phyloP scores from a whole-genome alignment of 1,140 invertebrate genomes.

The Sitophilus oryzae region DNA sequence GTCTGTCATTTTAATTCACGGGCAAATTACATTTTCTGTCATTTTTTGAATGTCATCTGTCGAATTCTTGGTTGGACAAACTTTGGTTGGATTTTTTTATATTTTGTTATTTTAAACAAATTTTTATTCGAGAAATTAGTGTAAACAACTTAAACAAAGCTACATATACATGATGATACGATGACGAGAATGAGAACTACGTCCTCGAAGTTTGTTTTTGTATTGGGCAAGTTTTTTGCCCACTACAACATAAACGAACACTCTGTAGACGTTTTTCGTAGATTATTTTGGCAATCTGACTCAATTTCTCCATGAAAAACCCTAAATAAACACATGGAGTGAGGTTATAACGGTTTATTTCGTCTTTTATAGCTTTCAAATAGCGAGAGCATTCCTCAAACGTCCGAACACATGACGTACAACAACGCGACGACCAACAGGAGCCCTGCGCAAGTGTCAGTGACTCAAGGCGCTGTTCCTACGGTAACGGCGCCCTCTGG shows the following conservation, averaged over 20 bases:
- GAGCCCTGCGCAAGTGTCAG: conserved; percentile 23
- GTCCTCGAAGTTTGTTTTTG: not conserved
- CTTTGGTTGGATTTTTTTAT: too few species aligned
- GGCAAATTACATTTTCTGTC: too few species aligned
- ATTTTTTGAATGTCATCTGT: too few species aligned
- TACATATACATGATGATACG: conserved; percentile 1
- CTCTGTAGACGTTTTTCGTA: not conserved
- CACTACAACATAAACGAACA: not conserved
- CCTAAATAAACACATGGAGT: too few species aligned
- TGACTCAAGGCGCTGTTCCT: conserved; percentile 22
- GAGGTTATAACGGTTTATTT: too few species aligned
- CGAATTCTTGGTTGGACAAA: too few species aligned
- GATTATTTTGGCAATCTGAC: conserved; percentile 16
- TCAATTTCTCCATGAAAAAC: too few species aligned
- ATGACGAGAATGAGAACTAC: conserved; percentile 8
- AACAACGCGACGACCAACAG: conserved; percentile 28
- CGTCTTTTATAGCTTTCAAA: conserved; percentile 39
- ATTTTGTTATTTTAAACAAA: too few species aligned
- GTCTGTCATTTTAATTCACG: too few species aligned
- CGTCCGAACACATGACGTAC: conserved; percentile 39
- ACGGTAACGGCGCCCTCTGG: conserved; percentile 23
- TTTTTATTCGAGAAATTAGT: too few species aligned
- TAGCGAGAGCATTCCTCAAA: conserved; percentile 41
- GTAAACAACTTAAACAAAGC: too few species aligned
- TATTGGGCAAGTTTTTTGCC: not conserved